Evolutionary conservation across 2,113 vertebrate species (phyloP).

Genomic region (Atherinomorus stipes): DNA sequence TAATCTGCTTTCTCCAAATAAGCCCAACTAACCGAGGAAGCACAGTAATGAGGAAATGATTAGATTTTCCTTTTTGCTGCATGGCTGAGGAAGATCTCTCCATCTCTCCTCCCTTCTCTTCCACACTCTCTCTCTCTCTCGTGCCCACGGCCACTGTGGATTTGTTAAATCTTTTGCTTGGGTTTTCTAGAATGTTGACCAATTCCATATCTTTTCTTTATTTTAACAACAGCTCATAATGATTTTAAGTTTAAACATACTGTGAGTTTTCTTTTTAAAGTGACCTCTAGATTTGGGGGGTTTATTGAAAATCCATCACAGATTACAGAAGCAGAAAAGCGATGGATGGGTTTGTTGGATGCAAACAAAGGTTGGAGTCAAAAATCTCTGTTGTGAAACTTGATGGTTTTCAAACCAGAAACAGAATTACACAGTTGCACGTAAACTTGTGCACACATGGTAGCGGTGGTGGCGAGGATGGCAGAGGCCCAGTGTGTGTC

Average conservation of each 20-base stretch:
- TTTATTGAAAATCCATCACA: not conserved
- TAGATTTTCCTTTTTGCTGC: conserved; percentile 65
- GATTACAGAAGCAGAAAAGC: not conserved
- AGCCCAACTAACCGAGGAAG: conserved; percentile 66
- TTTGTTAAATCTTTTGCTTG: conserved; percentile 40
- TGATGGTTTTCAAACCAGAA: conserved; percentile 30
- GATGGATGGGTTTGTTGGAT: not conserved
- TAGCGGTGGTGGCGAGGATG: not conserved
- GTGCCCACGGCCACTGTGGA: conserved; percentile 28
- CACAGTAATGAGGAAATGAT: conserved; percentile 71
- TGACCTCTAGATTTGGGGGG: not conserved
- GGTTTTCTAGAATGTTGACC: conserved; percentile 1
- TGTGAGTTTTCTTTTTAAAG: not conserved
- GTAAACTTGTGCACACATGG: conserved; percentile 6
- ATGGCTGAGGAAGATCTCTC: conserved; percentile 27
- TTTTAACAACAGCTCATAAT: not conserved
- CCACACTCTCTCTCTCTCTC: not conserved
- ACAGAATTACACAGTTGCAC: conserved; percentile 10
- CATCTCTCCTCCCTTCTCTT: conserved; percentile 10
- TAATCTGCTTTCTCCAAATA: conserved; percentile 68
- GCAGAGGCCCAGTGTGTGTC: conserved; percentile 23
- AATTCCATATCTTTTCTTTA: not conserved
- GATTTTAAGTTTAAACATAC: not conserved
- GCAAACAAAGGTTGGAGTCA: not conserved
- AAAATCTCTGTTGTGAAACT: not conserved